phyloP scores from a whole-genome alignment of 2,797 vertebrate genomes.

The Moxostoma hubbsi region DNA sequence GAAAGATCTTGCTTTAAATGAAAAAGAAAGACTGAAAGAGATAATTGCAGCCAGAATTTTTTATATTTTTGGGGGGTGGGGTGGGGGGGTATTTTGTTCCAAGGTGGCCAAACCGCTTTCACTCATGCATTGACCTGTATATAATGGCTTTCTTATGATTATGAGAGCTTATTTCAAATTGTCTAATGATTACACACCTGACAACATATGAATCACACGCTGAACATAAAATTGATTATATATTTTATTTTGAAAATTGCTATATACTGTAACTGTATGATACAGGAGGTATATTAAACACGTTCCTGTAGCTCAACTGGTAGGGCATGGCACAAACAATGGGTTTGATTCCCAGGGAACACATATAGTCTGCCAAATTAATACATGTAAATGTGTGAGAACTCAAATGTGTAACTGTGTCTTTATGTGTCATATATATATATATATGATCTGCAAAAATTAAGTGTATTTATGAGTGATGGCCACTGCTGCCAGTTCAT shows the following conservation, averaged over 20 bases:
- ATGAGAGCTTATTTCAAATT: neutral
- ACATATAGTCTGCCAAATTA: too few species aligned
- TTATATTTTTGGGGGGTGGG: neutral
- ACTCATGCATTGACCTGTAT: neutral
- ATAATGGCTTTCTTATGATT: neutral
- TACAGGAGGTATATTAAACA: too few species aligned
- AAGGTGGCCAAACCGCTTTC: neutral
- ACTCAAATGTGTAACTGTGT: neutral
- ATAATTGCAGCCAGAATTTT: neutral
- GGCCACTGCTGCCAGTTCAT: neutral
- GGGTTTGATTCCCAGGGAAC: too few species aligned
- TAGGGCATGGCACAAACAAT: too few species aligned
- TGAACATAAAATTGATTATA: neutral
- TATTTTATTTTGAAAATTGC: neutral
- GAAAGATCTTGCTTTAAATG: slow-evolving; percentile 1
- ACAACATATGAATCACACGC: neutral
- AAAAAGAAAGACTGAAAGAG: slow-evolving; percentile 23
- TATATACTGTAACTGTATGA: too few species aligned
- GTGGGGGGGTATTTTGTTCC: neutral
- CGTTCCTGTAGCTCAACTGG: too few species aligned
- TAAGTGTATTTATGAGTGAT: neutral
- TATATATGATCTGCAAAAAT: neutral
- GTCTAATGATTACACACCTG: neutral
- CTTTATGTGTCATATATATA: too few species aligned
- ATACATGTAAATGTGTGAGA: neutral